Evolutionary conservation across 2,113 vertebrate species (phyloP).

Genomic region (Lichenostomus cassidix): DNA sequence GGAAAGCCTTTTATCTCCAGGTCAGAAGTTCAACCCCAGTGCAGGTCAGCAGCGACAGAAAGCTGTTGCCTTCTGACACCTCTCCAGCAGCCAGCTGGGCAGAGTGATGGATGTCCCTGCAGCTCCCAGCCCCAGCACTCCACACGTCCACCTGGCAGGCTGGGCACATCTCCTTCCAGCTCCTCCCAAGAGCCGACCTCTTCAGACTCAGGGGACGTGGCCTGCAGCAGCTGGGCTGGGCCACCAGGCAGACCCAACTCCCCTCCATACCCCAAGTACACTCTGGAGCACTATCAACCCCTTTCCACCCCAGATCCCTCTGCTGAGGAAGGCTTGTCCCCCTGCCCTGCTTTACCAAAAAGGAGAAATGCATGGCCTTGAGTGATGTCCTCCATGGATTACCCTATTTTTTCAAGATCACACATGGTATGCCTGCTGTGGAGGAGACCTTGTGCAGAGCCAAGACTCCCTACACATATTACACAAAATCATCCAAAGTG

Average conservation of each 20-base stretch:
- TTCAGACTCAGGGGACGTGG: not conserved
- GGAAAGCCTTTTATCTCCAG: slow-evolving; percentile 19
- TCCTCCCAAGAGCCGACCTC: not conserved
- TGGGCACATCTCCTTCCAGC: not conserved
- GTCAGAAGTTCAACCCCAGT: slow-evolving; percentile 38
- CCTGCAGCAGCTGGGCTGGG: not conserved
- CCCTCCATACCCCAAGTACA: not conserved
- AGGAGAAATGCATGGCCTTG: fast-evolving
- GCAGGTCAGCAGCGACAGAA: not conserved
- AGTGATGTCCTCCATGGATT: fast-evolving
- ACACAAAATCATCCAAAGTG: not conserved
- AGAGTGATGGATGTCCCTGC: not conserved
- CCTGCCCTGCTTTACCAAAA: not conserved
- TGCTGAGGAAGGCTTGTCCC: not conserved
- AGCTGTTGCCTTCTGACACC: slow-evolving; percentile 34
- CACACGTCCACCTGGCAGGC: not conserved
- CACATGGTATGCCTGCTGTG: fast-evolving
- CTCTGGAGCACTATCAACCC: not conserved
- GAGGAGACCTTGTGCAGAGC: not conserved
- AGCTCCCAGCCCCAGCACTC: not conserved
- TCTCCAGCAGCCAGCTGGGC: slow-evolving; percentile 23
- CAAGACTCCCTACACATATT: fast-evolving
- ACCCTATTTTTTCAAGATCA: not conserved
- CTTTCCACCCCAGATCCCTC: not conserved
- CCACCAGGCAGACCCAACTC: not conserved